Base-by-base conservation (phyloP, 2,113 vertebrate genomes). In the Camelus dromedarius region DNA sequence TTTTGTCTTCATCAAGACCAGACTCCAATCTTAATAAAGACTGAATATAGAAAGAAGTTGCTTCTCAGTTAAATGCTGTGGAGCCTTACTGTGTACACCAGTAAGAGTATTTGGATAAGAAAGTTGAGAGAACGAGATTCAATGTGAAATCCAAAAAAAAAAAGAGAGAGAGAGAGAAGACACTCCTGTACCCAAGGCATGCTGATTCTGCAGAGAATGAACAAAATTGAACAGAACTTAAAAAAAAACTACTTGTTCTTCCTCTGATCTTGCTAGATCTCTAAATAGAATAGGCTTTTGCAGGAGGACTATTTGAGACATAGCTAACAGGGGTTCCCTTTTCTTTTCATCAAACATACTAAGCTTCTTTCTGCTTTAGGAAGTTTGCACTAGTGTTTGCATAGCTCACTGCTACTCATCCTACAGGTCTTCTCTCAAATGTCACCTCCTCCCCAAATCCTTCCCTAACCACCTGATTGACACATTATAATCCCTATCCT, bases 1-100 rank as follows among this genome's bases (percentile, higher is more conserved):
- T 62, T 82, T 6, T 75, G 79, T 91, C 46, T 97, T 87, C 48
- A 79, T 72, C 22, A 91, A 60, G 50, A 69, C 15, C 38, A 76
- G 35, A 72, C 35, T 83, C 62, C 50, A 66, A 72, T 28, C 38
- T 93, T 73, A 91, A 79, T 64, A 79, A 88, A 94, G 22, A 79
- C 3, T 52, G 18, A 46, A 14, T 70, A 64, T 8, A 92, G 18
- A 95, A 96, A 93, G 46, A 97, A 89, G 8, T 48, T 95, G 2
- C 14, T 76, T 79, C 67, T 87, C 42, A 54, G 32, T 73, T 91
- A 91, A 93, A 89, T 24, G 3, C 4, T 86, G 4, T 35, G 20
- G 11, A 52, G 0, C 12, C 6, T 80, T 75, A 66, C 67, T 67
- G 30, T 69, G 22, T 87, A 46, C 3, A 22, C 22, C 38, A 73